Percentiles rank a stretch among this genome's conserved stretches.
These are phyloP conservation scores for Camponotus fellah DNA, from an alignment of 2,888 invertebrate species.

Conservation along the genomic window DNA sequence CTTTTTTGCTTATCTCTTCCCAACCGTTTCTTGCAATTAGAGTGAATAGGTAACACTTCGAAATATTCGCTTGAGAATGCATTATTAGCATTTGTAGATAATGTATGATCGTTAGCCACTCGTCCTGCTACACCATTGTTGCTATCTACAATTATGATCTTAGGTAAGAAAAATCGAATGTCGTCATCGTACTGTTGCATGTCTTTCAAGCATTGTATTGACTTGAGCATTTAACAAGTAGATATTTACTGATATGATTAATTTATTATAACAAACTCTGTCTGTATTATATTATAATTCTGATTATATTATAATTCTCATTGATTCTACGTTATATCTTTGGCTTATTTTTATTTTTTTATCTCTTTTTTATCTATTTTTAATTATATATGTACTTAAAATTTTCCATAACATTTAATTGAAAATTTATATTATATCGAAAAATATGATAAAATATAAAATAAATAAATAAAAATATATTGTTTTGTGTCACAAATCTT, in stretches of 20 bases:
- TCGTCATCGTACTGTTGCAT: slow-evolving; percentile 49
- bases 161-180: slow-evolving; percentile 67
- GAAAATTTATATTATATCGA: neutral
- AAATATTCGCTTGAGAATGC: slow-evolving; percentile 49
- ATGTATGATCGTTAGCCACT: slow-evolving; percentile 60
- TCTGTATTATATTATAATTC: neutral
- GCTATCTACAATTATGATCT: slow-evolving; percentile 61
- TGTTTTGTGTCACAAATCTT: neutral
- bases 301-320: neutral
- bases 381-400: neutral
- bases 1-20: slow-evolving; percentile 11
- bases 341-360: neutral
- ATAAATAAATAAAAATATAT: neutral
- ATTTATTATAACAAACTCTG: neutral
- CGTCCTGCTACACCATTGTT: slow-evolving; percentile 62
- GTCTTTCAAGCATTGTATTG: slow-evolving; percentile 52
- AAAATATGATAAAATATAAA: neutral
- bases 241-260: slow-evolving; percentile 2
- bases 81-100: slow-evolving; percentile 56
- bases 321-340: neutral
- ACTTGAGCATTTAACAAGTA: slow-evolving; percentile 29
- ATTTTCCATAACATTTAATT: neutral
- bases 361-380: neutral
- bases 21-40: slow-evolving; percentile 36
- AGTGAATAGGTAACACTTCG: slow-evolving; percentile 46